Percentiles rank a stretch among this genome's conserved stretches.
phyloP scores from a whole-genome alignment of 1,140 invertebrate species.

The Penaeus chinensis region DNA sequence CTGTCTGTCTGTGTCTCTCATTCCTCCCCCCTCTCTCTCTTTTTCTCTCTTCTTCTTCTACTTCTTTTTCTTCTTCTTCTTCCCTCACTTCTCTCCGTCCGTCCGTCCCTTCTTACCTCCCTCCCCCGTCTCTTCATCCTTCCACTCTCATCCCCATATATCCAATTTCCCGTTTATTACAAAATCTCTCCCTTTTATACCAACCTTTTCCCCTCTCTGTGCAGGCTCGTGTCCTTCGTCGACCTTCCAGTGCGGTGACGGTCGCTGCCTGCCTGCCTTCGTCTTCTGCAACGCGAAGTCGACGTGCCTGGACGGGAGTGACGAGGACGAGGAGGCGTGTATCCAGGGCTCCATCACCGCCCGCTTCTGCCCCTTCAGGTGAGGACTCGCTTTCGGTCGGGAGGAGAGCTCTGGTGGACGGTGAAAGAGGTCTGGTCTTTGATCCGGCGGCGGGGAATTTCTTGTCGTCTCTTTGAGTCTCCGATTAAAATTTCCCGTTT shows the following conservation, averaged over 20 bases:
- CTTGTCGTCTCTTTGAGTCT: no score
- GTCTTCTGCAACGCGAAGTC: slow-evolving; percentile 91
- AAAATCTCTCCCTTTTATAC: background rate
- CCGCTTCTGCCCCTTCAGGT: slow-evolving; percentile 66
- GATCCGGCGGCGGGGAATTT: background rate
- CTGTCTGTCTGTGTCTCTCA: no score
- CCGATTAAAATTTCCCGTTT: no score
- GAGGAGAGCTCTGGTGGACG: no score
- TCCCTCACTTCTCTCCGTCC: no score
- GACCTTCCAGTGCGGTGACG: slow-evolving; percentile 84
- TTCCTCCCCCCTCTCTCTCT: no score
- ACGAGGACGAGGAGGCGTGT: slow-evolving; percentile 83
- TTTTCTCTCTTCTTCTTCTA: accelerated
- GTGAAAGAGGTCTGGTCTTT: no score
- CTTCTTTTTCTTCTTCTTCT: no score
- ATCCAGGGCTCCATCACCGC: slow-evolving; percentile 65
- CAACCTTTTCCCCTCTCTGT: background rate
- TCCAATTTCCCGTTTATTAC: background rate
- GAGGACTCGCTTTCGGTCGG: background rate
- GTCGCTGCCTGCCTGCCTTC: slow-evolving; percentile 87
- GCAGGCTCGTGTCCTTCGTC: slow-evolving; percentile 77
- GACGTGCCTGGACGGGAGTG: slow-evolving; percentile 85
- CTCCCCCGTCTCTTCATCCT: no score
- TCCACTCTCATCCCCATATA: no score
- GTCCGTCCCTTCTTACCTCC: no score